Percentiles rank a stretch among this genome's conserved stretches.
These are phyloP conservation scores for Pseudomyrmex gracilis DNA, from an alignment of 1,140 invertebrate species.

Conservation along the genomic window DNA sequence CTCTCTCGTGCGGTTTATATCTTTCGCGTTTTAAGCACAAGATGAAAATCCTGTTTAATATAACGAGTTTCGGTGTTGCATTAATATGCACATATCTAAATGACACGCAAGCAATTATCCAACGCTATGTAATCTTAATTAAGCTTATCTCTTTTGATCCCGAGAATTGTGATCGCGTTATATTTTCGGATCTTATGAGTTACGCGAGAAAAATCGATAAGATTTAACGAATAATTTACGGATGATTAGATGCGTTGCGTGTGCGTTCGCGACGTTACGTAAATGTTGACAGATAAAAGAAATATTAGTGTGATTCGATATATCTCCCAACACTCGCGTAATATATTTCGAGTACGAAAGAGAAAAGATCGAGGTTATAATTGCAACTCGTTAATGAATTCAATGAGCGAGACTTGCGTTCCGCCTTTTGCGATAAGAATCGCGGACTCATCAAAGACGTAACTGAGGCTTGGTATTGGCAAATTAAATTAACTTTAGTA, in stretches of 20 bases:
- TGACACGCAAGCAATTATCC: not conserved
- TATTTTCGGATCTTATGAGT: not conserved
- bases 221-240: conserved; percentile 5
- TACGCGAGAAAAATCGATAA: not conserved
- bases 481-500: conserved; percentile 20
- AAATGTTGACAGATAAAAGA: not conserved
- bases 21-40: not conserved
- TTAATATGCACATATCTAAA: not conserved
- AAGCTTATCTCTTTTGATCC: not conserved
- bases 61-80: not conserved
- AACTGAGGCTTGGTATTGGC: conserved; percentile 16
- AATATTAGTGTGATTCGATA: conserved; percentile 15
- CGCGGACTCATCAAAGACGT: conserved; percentile 26
- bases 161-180: not conserved
- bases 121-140: conserved; percentile 2
- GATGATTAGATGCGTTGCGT: not conserved
- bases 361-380: conserved; percentile 6
- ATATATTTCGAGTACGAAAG: conserved; percentile 1
- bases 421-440: conserved; percentile 44
- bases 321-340: not conserved
- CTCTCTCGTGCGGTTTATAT: not conserved
- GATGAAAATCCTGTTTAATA: not conserved
- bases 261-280: not conserved
- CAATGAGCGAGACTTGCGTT: conserved; percentile 15
- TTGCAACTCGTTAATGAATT: conserved; percentile 29